Conservation (phyloP, 2,888 invertebrate genomes). For the Epistrophe eligans region DNA sequence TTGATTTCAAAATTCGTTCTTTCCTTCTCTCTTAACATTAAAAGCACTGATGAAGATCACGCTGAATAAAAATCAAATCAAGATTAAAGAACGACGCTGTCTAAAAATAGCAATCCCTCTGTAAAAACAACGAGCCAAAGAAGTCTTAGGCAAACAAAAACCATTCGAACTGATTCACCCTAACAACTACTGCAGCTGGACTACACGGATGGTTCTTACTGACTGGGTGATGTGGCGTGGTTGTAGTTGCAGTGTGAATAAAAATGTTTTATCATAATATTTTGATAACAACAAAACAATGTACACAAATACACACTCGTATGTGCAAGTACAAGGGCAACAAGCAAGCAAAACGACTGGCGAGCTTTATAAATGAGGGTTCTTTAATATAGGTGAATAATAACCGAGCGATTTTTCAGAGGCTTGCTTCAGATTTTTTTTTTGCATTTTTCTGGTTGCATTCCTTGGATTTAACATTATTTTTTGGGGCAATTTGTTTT, state of each 20-base stretch:
- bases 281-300: slow-evolving; percentile 35
- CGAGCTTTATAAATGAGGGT: neutral
- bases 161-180: slow-evolving; percentile 57
- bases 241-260: neutral
- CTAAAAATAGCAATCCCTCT: slow-evolving; percentile 7
- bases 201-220: neutral
- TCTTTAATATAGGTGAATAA: neutral
- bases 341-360: neutral
- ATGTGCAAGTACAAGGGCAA: slow-evolving; percentile 33
- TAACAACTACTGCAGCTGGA: slow-evolving; percentile 11
- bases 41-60: neutral
- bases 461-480: slow-evolving; percentile 2
- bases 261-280: neutral
- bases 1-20: neutral
- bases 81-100: neutral
- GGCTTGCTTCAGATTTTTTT: slow-evolving; percentile 22
- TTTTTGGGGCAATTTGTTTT: neutral
- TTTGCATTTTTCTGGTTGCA: slow-evolving; percentile 3
- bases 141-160: slow-evolving; percentile 22
- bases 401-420: neutral
- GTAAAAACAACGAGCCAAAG: neutral
- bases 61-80: slow-evolving; percentile 3
- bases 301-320: neutral
- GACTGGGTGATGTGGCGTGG: neutral
- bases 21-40: neutral